phyloP scores from a whole-genome alignment of 2,797 vertebrate species.

The Siniperca obscura region DNA sequence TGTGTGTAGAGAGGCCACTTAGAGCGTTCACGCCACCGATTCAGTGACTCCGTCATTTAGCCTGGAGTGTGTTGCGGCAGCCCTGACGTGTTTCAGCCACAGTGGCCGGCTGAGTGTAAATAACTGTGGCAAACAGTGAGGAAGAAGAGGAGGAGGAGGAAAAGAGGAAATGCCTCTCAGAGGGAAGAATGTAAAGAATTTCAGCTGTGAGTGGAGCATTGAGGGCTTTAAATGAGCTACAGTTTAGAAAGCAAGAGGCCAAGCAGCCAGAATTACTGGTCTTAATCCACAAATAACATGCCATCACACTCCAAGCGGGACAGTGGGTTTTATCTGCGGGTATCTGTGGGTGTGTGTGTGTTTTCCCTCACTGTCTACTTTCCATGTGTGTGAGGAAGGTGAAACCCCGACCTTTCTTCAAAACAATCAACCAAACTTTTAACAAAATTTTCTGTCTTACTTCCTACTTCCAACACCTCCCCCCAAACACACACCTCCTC shows the following conservation, averaged over 20 bases:
- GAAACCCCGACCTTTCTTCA: background rate
- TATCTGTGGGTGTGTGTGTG: background rate
- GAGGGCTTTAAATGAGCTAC: slow-evolving; percentile 6
- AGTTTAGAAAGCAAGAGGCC: background rate
- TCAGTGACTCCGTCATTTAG: background rate
- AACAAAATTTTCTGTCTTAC: slow-evolving; percentile 21
- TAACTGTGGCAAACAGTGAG: slow-evolving; percentile 22
- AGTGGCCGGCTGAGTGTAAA: slow-evolving; percentile 1
- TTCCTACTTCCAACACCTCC: background rate
- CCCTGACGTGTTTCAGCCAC: background rate
- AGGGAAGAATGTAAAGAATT: slow-evolving; percentile 48
- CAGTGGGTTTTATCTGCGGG: background rate
- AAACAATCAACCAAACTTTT: slow-evolving; percentile 27
- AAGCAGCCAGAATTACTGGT: background rate
- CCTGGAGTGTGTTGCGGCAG: background rate
- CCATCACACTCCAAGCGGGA: background rate
- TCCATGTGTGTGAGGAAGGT: slow-evolving; percentile 1
- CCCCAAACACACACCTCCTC: slow-evolving; percentile 10
- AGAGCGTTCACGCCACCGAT: background rate
- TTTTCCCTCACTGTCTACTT: background rate
- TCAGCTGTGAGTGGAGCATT: background rate
- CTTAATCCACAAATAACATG: slow-evolving; percentile 12
- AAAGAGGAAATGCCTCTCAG: slow-evolving; percentile 40
- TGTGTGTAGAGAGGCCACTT: background rate
- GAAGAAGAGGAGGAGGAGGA: slow-evolving; percentile 20